Evolutionary conservation across 2,888 invertebrate genomes (phyloP).

Genomic region (Chouioia cunea): DNA sequence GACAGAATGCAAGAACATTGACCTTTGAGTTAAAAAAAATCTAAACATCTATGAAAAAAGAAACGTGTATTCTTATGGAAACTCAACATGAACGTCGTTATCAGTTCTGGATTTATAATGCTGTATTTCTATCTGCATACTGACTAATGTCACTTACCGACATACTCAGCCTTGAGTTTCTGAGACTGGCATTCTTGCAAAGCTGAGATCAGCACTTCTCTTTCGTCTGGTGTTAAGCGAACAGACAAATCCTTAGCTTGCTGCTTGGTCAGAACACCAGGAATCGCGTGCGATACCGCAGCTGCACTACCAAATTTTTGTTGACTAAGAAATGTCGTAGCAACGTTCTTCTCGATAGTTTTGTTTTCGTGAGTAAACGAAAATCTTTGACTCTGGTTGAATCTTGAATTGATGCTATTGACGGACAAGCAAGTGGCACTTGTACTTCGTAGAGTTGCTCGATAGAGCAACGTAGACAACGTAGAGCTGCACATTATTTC

Average conservation of each 20-base stretch:
- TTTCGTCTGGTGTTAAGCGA: constrained; percentile 80
- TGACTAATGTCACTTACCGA: constrained; percentile 73
- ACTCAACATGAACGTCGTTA: too few species aligned
- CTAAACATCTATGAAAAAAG: too few species aligned
- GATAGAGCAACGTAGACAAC: constrained; percentile 45
- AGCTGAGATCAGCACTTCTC: constrained; percentile 77
- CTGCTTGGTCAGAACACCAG: constrained; percentile 72
- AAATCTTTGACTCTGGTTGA: constrained; percentile 13
- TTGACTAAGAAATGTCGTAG: constrained; percentile 18
- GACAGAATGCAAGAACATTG: constrained; percentile 25
- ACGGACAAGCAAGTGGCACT: constrained; percentile 33
- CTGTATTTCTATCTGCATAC: constrained; percentile 12
- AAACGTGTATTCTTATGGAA: too few species aligned
- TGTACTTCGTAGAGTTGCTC: constrained; percentile 28
- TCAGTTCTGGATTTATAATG: constrained; percentile 27
- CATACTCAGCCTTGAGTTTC: constrained; percentile 81
- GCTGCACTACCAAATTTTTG: constrained; percentile 48
- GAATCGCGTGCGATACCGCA: constrained; percentile 48
- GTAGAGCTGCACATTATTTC: constrained; percentile 50
- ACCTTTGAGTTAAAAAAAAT: constrained; percentile 6
- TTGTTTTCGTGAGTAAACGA: not conserved
- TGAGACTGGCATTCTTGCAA: constrained; percentile 82
- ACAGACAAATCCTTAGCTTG: constrained; percentile 82
- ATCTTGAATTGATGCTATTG: constrained; percentile 24
- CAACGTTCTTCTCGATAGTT: constrained; percentile 8